Percentiles rank a stretch among this genome's conserved stretches.
These are phyloP conservation scores for Hipposideros larvatus DNA, from an alignment of 2,797 vertebrate genomes.

Conservation along the genomic window DNA sequence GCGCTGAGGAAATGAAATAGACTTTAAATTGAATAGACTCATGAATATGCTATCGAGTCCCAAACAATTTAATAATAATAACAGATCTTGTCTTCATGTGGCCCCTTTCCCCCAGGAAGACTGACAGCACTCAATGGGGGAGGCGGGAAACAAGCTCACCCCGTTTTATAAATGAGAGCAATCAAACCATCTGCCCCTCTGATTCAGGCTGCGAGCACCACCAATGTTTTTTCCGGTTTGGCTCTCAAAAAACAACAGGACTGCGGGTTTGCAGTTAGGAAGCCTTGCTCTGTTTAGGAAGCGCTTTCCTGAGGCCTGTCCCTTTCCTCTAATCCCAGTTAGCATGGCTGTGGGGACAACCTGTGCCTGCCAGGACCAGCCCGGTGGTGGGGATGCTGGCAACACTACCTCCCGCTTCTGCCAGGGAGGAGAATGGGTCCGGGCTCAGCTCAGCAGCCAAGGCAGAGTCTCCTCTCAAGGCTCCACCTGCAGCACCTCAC, in stretches of 20 bases:
- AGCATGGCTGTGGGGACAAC: not conserved
- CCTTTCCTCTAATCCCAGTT: not conserved
- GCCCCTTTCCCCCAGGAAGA: not conserved
- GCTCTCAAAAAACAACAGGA: not conserved
- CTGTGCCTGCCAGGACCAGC: accelerated
- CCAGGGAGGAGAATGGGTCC: not conserved
- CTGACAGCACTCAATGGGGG: accelerated
- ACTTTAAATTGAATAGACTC: constrained; percentile 54
- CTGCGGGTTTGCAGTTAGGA: not conserved
- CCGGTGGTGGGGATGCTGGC: accelerated
- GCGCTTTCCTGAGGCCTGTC: accelerated
- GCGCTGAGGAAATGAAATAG: constrained; percentile 65
- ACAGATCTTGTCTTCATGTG: not conserved
- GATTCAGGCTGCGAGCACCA: not conserved
- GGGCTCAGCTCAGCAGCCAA: accelerated
- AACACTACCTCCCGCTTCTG: not conserved
- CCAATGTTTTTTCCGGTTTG: accelerated
- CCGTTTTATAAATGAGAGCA: not conserved
- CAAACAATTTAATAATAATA: constrained; percentile 55
- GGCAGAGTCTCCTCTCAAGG: not conserved
- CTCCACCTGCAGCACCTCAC: accelerated
- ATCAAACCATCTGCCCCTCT: accelerated
- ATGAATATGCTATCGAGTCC: constrained; percentile 60
- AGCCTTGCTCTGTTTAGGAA: not conserved
- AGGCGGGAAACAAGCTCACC: not conserved